Base-by-base conservation (phyloP, 2,113 vertebrate genomes). In the Jaculus jaculus region DNA sequence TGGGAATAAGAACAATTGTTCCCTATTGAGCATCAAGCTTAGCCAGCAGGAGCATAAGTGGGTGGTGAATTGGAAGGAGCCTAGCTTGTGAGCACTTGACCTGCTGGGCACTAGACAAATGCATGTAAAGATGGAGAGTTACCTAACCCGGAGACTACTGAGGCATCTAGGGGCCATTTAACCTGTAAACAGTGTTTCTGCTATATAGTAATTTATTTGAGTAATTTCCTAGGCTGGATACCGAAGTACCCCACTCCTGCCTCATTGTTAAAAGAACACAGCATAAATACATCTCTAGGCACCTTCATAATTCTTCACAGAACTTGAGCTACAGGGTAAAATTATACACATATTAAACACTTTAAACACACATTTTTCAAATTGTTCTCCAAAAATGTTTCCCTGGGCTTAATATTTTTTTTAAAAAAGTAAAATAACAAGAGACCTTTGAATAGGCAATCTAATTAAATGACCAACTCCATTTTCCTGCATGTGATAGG, bases 341-440 rank as follows among this genome's bases (percentile, higher is more conserved):
- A 95, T 94, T 90, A 91, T n/a, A 92, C 21, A 75, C 54, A 18
- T 94, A 83, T 95, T 73, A 80, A 93, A 94, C 51, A 42, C 61
- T 89, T 95, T 77, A 95, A 90, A 63, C 78, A 74, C 47, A 89
- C 54, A 72, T 90, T 92, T 54, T 91, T 92, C n/a, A 93, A 84
- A 83, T 92, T 88, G 54, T 66, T 80, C 66, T 93, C 54, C 32
- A 83, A 60, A 90, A 90, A 95, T 11, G 0, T 66, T 90, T 86
- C 65, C 47, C 54, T 86, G 83, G 74, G 77, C n/a, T 73, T 88
- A 23, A 24, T 77, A 80, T 93, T 95, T 96, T 93, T 93, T 95
- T 96, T 93, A 94, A 96, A 95, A 86, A 28, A 84, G 87, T 63
- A 94, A 92, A 94, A 85, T 69, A 88, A 83, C 72, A 54, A 85